A percentile compares a stretch with the other conserved stretches of the same genome.
These are phyloP conservation scores for Xylota segnis DNA, from an alignment of 2,888 invertebrate species.

Conservation along the genomic window DNA sequence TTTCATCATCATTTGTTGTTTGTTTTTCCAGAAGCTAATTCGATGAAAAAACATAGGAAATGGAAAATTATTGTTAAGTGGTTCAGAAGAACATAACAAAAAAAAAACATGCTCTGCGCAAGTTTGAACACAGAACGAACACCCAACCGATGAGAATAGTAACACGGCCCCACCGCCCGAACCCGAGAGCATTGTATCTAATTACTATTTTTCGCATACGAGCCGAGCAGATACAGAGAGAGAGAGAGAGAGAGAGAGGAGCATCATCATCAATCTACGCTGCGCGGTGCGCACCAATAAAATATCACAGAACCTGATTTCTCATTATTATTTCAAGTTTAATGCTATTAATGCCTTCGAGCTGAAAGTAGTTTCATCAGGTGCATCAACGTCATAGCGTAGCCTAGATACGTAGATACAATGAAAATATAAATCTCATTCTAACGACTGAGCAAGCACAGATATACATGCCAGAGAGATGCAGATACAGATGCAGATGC, in stretches of 20 bases:
- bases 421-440: constrained; percentile 56
- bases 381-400: constrained; percentile 48
- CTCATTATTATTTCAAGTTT: constrained; percentile 71
- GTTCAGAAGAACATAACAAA: constrained; percentile 62
- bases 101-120: constrained; percentile 22
- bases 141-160: constrained; percentile 34
- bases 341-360: constrained; percentile 54
- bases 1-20: constrained; percentile 33
- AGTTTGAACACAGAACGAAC: constrained; percentile 22
- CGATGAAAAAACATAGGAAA: constrained; percentile 58
- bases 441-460: constrained; percentile 10
- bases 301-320: constrained; percentile 61
- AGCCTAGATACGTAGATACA: constrained; percentile 62
- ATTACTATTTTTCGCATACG: constrained; percentile 65
- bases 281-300: constrained; percentile 51
- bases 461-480: background rate
- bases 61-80: constrained; percentile 70
- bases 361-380: constrained; percentile 55
- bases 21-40: constrained; percentile 46
- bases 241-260: background rate
- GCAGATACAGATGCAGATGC: background rate
- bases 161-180: constrained; percentile 31
- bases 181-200: constrained; percentile 58
- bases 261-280: constrained; percentile 63
- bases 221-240: too few relatives aligned